Conservation (phyloP, 2,113 vertebrate genomes). For the Columbina picui region DNA sequence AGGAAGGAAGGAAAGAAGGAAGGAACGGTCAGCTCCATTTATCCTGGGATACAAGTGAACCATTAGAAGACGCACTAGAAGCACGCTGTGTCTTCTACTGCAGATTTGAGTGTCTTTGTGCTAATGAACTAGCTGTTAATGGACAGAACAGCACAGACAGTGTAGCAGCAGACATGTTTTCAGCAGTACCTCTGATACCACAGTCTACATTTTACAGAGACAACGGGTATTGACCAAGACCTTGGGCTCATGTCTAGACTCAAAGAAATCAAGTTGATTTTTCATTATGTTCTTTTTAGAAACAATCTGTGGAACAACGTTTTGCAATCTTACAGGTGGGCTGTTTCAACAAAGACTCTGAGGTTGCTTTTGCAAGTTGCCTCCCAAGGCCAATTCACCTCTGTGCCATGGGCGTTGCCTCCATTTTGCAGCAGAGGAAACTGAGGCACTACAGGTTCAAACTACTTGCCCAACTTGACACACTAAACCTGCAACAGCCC, state of each 20-base stretch:
- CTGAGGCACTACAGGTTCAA: neutral
- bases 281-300: neutral
- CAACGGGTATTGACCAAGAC: neutral
- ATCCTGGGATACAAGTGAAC: neutral
- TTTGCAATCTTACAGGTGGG: neutral
- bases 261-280: neutral
- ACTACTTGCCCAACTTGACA: neutral
- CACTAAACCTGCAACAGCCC: neutral
- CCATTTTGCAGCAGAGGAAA: neutral
- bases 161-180: fast-evolving
- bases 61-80: neutral
- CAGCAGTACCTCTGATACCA: neutral
- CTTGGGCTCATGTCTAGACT: neutral
- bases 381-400: neutral
- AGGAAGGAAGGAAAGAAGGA: neutral
- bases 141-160: neutral
- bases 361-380: neutral
- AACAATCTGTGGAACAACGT: neutral
- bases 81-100: neutral
- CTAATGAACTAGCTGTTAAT: neutral
- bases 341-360: neutral
- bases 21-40: neutral
- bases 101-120: neutral
- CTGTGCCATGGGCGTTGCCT: neutral
- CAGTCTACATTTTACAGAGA: neutral